These are phyloP conservation scores for Pampus argenteus DNA, from an alignment of 2,797 vertebrate species.

Conservation along the genomic window DNA sequence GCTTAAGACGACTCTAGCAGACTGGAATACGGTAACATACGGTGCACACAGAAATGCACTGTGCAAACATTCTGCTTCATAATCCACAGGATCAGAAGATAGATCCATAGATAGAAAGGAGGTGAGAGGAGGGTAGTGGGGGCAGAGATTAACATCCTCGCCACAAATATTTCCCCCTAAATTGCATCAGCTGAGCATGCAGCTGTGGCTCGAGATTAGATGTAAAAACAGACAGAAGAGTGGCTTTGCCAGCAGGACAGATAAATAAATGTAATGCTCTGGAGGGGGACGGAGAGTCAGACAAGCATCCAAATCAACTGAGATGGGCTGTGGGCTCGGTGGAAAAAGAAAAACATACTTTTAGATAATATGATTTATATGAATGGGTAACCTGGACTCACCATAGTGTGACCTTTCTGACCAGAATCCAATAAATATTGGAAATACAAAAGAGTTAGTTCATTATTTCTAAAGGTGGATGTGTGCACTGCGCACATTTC, in stretches of 20 bases:
- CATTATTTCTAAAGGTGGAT: not conserved
- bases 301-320: conserved; percentile 15
- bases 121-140: not conserved
- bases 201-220: conserved; percentile 70
- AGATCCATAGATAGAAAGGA: conserved; percentile 34
- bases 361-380: not conserved
- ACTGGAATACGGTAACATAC: not conserved
- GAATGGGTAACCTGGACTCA: not conserved
- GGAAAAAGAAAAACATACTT: conserved; percentile 9
- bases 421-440: not conserved
- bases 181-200: conserved; percentile 55
- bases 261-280: conserved; percentile 43
- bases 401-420: not conserved
- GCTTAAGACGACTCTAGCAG: not conserved
- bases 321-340: not conserved
- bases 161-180: conserved; percentile 48
- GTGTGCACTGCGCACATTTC: too few species aligned
- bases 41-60: not conserved
- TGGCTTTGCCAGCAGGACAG: conserved; percentile 39
- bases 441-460: too few species aligned
- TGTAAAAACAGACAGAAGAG: conserved; percentile 45
- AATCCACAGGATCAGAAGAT: conserved; percentile 26
- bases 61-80: conserved; percentile 25
- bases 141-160: conserved; percentile 57
- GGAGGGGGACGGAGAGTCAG: not conserved